Percentiles rank a stretch among this genome's conserved stretches.
These are phyloP conservation scores for Drosophila kepulauana DNA, from an alignment of 1,140 invertebrate genomes.

Conservation along the genomic window DNA sequence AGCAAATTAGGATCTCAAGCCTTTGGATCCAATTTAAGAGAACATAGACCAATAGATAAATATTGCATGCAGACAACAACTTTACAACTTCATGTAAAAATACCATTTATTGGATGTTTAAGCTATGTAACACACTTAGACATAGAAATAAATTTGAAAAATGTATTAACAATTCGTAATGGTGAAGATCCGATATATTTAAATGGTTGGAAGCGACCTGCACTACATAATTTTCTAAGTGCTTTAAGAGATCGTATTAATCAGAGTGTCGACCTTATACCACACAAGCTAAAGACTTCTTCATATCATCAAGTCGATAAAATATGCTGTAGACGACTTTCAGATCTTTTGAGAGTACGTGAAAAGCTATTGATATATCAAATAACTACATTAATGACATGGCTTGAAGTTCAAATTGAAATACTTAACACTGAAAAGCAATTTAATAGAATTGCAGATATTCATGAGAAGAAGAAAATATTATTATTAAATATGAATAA, in stretches of 20 bases:
- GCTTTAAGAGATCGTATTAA: not conserved
- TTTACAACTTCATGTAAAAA: not conserved
- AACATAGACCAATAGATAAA: not conserved
- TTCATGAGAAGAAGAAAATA: not conserved
- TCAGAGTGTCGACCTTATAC: not conserved
- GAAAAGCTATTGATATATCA: not conserved
- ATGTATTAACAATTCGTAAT: not conserved
- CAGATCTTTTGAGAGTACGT: not conserved
- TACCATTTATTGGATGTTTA: not conserved
- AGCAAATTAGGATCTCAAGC: not conserved
- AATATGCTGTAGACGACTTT: not conserved
- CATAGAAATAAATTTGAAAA: conserved; percentile 10
- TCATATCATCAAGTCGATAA: not conserved
- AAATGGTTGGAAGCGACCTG: not conserved
- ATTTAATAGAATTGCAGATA: not conserved
- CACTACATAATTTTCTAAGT: not conserved
- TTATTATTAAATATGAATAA: not conserved
- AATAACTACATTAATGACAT: not conserved
- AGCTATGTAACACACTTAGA: not conserved
- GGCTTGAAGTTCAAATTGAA: not conserved
- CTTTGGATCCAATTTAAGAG: not conserved
- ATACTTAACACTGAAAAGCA: not conserved
- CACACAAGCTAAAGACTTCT: not conserved
- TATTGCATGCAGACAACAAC: conserved; percentile 9
- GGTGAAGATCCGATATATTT: not conserved